Evolutionary conservation across 2,113 vertebrate species (phyloP).

Genomic region (Engystomops pustulosus): DNA sequence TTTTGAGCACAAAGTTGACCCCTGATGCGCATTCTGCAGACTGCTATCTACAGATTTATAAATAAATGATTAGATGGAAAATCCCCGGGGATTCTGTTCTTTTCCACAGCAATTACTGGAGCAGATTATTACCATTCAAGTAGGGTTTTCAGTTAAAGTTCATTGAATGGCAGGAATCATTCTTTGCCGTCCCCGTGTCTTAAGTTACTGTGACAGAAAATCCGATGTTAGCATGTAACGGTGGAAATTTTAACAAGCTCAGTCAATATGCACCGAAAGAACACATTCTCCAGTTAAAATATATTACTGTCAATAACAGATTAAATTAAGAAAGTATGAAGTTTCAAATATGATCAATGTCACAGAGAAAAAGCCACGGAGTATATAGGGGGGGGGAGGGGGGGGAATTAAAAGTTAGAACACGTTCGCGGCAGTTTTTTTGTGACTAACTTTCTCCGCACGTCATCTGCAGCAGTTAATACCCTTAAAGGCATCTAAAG

Average conservation of each 20-base stretch:
- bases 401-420: constrained; percentile 45
- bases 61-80: constrained; percentile 91
- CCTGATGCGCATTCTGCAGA: constrained; percentile 71
- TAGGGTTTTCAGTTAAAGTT: constrained; percentile 76
- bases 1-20: constrained; percentile 79
- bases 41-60: constrained; percentile 81
- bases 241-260: constrained; percentile 75
- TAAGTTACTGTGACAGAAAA: constrained; percentile 80
- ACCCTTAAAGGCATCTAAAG: too few relatives aligned
- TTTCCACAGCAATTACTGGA: constrained; percentile 86
- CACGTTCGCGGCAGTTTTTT: constrained; percentile 27
- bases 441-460: constrained; percentile 6
- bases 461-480: background rate
- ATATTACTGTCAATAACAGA: constrained; percentile 76
- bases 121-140: constrained; percentile 86
- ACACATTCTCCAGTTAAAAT: constrained; percentile 75
- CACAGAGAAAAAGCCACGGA: constrained; percentile 68
- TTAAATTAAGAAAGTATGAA: constrained; percentile 74
- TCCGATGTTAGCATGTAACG: constrained; percentile 72
- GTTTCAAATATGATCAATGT: constrained; percentile 74
- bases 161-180: constrained; percentile 84
- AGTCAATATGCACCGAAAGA: constrained; percentile 71
- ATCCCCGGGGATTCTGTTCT: constrained; percentile 75
- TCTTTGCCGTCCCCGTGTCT: constrained; percentile 74
- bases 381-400: constrained; percentile 59